Base-by-base conservation (phyloP, 2,797 vertebrate species). In the Moxostoma hubbsi region DNA sequence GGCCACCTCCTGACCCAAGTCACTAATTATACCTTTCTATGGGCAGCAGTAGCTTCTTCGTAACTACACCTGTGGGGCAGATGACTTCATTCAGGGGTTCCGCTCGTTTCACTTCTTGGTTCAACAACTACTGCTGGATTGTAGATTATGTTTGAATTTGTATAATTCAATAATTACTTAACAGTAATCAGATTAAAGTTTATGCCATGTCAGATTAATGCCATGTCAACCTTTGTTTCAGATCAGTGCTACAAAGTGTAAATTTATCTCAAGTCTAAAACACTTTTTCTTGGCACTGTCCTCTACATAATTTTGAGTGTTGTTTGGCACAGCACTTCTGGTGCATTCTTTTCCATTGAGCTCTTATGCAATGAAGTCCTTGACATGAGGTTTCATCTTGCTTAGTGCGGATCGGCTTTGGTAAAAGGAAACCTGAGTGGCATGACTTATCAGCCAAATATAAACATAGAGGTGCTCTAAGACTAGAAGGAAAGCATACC, bases 11-110 rank as follows among this genome's bases (percentile, higher is more conserved):
- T 79, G 83, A 84, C 86, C 79, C 55, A 66, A 53, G 77, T 83
- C 68, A 68, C 85, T 88, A 87, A 88, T 88, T 87, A 87, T 85
- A 80, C 82, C 79, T 69, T 45, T 64, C 58, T 57, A 73, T 46
- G 67, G 69, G 68, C 76, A 82, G 63, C 53, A 77, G 63, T 24
- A 51, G 68, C 68, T 69, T 36, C 75, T 64, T 69, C 49, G 47
- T 83, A 86, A 87, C 83, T 85, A 84, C 83, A 77, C 81, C 67
- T 70, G 78, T 66, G 80, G 77, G 68, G 65, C 71, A 65, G 61
- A 7, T 46, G 79, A 49, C 69, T 66, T 66, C 75, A 24, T 55
- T 71, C 46, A 13, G 55, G 77, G 53, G 61, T 70, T 82, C 71
- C 65, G 18, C 73, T 62, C 67, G 50, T 50, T 58, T 78, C 57